phyloP scores from a whole-genome alignment of 1,140 invertebrate genomes.

The Pollicipes pollicipes region DNA sequence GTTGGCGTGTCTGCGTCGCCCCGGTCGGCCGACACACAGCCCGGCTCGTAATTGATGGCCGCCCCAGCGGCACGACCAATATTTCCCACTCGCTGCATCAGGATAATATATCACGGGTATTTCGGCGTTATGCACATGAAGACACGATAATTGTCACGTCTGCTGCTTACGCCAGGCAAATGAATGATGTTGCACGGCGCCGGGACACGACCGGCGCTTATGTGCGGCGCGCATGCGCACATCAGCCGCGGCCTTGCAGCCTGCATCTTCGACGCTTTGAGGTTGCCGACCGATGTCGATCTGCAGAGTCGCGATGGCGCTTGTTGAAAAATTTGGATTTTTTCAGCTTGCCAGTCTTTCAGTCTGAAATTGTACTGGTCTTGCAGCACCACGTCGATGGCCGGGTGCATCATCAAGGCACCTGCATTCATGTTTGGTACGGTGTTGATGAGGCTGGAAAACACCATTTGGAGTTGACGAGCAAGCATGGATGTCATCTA shows the following conservation, averaged over 20 bases:
- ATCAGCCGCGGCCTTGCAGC: background rate
- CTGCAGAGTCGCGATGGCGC: no score
- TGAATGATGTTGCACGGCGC: background rate
- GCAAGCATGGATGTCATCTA: no score
- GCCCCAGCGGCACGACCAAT: background rate
- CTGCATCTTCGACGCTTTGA: background rate
- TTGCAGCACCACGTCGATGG: no score
- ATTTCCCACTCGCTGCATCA: background rate
- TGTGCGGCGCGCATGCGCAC: background rate
- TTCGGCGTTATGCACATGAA: background rate
- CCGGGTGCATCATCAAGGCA: no score
- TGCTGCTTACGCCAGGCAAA: background rate
- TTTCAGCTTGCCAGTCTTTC: no score
- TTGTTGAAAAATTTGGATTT: no score
- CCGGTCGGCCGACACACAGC: background rate
- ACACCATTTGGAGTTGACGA: no score
- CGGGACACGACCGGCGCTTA: background rate
- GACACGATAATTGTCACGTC: slow-evolving; percentile 1
- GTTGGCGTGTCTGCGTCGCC: background rate
- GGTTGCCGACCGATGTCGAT: no score
- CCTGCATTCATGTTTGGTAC: no score
- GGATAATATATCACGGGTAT: background rate
- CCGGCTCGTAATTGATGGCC: background rate
- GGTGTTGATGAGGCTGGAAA: no score
- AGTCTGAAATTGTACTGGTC: no score